Evolutionary conservation across 2,797 vertebrate genomes (phyloP).

Genomic region (Pipistrellus pipistrellus): DNA sequence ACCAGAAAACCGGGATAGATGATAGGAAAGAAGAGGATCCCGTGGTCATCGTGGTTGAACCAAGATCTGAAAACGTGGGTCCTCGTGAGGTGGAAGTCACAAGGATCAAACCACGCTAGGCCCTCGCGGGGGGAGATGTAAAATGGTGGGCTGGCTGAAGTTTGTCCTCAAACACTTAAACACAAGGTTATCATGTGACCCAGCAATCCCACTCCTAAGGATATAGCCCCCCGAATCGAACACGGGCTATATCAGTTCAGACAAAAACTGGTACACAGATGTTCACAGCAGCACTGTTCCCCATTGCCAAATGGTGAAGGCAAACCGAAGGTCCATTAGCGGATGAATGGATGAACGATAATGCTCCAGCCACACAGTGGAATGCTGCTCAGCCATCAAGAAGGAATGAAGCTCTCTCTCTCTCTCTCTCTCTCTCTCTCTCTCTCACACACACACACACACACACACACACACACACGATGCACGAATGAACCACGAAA

Average conservation of each 20-base stretch:
- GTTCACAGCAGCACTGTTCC: background rate
- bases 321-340: too few relatives aligned
- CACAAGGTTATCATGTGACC: background rate
- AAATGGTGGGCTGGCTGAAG: background rate
- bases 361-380: rapidly evolving
- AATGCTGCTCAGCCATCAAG: background rate
- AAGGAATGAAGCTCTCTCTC: background rate
- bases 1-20: background rate
- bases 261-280: rapidly evolving
- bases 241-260: background rate
- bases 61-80: background rate
- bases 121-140: too few relatives aligned
- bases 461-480: background rate
- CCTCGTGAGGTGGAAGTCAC: background rate
- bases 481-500: background rate
- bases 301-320: too few relatives aligned
- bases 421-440: too few relatives aligned
- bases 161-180: background rate
- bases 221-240: background rate
- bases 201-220: background rate
- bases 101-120: background rate
- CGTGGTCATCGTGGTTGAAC: background rate
- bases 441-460: too few relatives aligned
- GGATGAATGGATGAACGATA: background rate
- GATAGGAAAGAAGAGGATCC: background rate